Conservation (phyloP, 1,140 invertebrate species). For the Drosophila littoralis region DNA sequence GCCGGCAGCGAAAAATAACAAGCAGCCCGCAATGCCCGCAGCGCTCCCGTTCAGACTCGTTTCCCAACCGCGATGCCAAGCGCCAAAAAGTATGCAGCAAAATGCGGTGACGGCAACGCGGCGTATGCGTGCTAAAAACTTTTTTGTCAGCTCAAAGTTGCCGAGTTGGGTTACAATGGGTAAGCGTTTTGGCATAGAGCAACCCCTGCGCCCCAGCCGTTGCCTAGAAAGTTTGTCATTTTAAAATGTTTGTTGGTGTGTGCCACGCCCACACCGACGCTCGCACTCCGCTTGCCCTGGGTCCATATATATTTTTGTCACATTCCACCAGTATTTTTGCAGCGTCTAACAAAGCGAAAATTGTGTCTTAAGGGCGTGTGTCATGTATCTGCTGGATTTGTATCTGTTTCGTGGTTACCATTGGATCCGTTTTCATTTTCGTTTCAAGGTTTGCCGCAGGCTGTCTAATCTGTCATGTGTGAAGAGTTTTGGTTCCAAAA, state of each 20-base stretch:
- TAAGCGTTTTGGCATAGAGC: slow-evolving; percentile 7
- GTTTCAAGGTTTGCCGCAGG: background rate
- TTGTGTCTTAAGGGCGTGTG: slow-evolving; percentile 69
- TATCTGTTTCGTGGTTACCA: slow-evolving; percentile 47
- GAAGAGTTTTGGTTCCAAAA: background rate
- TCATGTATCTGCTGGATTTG: slow-evolving; percentile 50
- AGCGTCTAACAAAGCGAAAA: slow-evolving; percentile 63
- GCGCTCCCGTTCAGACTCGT: background rate
- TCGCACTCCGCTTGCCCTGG: too few relatives aligned
- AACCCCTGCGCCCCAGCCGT: background rate
- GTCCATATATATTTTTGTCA: slow-evolving; percentile 68
- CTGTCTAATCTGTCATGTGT: slow-evolving; percentile 7
- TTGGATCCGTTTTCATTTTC: slow-evolving; percentile 9
- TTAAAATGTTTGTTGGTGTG: slow-evolving; percentile 51
- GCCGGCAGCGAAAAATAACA: slow-evolving; percentile 66
- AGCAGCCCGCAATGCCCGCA: slow-evolving; percentile 40
- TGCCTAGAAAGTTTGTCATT: slow-evolving; percentile 66
- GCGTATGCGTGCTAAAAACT: slow-evolving; percentile 76
- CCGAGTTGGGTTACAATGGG: slow-evolving; percentile 33
- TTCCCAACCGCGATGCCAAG: slow-evolving; percentile 40
- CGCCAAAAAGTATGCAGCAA: slow-evolving; percentile 76
- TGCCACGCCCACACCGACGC: background rate
- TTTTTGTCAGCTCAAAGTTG: slow-evolving; percentile 74
- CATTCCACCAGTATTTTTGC: slow-evolving; percentile 67
- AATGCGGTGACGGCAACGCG: slow-evolving; percentile 66